These are phyloP conservation scores for Psophia crepitans DNA, from an alignment of 2,113 vertebrate species.

Conservation along the genomic window DNA sequence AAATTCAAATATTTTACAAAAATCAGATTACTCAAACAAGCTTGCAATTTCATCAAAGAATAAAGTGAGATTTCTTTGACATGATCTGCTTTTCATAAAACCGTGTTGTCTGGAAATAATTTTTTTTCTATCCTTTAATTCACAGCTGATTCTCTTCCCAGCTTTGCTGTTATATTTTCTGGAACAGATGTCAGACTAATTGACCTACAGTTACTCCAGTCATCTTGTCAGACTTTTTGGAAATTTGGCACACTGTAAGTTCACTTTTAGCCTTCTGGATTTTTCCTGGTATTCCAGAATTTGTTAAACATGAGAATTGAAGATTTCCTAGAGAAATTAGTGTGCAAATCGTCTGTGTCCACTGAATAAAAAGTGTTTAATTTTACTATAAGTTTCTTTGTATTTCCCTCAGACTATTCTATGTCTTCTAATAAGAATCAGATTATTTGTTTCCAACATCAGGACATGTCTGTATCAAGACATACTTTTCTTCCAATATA, in stretches of 20 bases:
- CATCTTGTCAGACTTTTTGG: neutral
- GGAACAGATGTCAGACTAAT: slow-evolving; percentile 39
- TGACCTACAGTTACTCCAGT: neutral
- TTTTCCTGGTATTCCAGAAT: neutral
- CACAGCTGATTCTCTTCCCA: slow-evolving; percentile 37
- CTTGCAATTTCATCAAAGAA: slow-evolving; percentile 49
- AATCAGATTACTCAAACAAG: slow-evolving; percentile 51
- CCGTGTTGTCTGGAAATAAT: slow-evolving; percentile 27
- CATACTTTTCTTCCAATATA: neutral
- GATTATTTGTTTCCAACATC: neutral
- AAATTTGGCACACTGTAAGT: neutral
- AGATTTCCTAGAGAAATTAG: neutral
- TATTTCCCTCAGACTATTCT: neutral
- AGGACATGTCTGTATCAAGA: neutral
- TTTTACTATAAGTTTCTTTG: neutral
- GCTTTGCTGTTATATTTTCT: slow-evolving; percentile 23
- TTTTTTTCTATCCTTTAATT: slow-evolving; percentile 52
- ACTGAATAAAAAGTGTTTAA: neutral
- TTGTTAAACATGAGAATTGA: slow-evolving; percentile 2
- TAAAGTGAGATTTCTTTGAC: slow-evolving; percentile 54
- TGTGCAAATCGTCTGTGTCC: neutral
- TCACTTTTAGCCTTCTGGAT: neutral
- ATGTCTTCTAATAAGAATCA: neutral
- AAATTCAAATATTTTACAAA: slow-evolving; percentile 54
- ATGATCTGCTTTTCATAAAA: slow-evolving; percentile 55